These are phyloP conservation scores for Hydrotaea cyrtoneurina DNA, from an alignment of 2,888 invertebrate species.

Conservation along the genomic window DNA sequence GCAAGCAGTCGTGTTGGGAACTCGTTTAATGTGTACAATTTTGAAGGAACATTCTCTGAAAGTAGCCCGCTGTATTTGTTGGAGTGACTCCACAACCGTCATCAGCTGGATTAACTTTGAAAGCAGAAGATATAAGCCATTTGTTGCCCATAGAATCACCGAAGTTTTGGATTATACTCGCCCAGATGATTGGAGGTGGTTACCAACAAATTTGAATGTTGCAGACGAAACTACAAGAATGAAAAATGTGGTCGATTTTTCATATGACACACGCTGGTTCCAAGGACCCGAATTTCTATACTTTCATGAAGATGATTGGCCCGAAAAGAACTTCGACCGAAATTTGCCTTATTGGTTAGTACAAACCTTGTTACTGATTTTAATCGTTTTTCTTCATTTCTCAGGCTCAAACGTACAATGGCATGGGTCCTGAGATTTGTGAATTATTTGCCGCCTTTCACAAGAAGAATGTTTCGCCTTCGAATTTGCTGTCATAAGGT, in stretches of 20 bases:
- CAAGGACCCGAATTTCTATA: not conserved
- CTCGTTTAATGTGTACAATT: not conserved
- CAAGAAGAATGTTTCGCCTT: no score
- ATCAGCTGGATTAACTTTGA: constrained; percentile 28
- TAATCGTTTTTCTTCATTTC: constrained; percentile 14
- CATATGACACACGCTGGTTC: constrained; percentile 48
- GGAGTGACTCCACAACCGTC: constrained; percentile 40
- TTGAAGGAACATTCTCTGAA: not conserved
- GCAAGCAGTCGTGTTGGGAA: not conserved
- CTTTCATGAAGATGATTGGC: not conserved
- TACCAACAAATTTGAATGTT: constrained; percentile 14
- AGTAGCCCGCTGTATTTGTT: not conserved
- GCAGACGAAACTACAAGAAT: constrained; percentile 42
- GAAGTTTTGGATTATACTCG: constrained; percentile 60
- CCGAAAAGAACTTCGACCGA: no score
- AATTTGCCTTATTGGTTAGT: no score
- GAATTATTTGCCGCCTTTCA: constrained; percentile 12
- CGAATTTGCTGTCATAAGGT: no score
- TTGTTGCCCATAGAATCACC: constrained; percentile 48
- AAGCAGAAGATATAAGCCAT: constrained; percentile 16
- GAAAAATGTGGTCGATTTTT: not conserved
- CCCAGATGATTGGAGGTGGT: constrained; percentile 63
- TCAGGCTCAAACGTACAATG: not conserved
- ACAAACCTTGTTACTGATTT: no score
- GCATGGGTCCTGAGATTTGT: no score